A percentile compares a stretch with the other conserved stretches of the same genome.
Conservation (phyloP, 2,797 vertebrate genomes). For the Chrysolophus pictus region DNA sequence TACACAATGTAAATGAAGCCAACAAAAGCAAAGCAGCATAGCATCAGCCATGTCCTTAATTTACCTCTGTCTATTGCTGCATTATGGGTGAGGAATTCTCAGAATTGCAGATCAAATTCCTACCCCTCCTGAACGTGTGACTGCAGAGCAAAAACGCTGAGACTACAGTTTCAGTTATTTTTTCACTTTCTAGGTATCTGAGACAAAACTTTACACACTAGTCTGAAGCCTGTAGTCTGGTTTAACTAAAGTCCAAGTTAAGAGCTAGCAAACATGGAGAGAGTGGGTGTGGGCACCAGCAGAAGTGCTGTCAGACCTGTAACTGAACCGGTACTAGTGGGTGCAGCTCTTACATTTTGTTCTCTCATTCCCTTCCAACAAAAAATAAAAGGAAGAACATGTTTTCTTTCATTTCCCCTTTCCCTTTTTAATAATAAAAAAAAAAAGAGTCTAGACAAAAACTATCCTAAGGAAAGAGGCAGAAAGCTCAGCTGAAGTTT, state of each 20-base stretch:
- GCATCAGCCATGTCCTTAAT: background rate
- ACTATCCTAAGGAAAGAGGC: background rate
- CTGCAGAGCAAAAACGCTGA: background rate
- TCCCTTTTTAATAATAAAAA: background rate
- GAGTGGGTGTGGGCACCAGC: background rate
- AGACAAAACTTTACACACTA: background rate
- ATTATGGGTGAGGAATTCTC: background rate
- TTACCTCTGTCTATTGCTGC: background rate
- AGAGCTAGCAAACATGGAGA: background rate
- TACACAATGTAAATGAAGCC: conserved; percentile 10
- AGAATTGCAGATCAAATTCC: background rate
- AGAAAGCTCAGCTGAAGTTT: background rate
- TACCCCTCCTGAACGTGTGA: background rate
- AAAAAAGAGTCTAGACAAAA: background rate
- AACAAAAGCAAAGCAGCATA: conserved; percentile 18
- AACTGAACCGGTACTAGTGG: background rate
- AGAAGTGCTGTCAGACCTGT: background rate
- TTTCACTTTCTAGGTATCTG: background rate
- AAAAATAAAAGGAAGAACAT: background rate
- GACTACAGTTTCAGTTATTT: background rate
- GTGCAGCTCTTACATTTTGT: background rate
- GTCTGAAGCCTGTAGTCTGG: background rate
- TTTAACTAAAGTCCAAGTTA: background rate
- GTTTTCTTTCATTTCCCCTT: background rate
- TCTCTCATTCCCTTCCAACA: background rate